phyloP scores from a whole-genome alignment of 2,888 invertebrate genomes.

The Plagiodera versicolora region DNA sequence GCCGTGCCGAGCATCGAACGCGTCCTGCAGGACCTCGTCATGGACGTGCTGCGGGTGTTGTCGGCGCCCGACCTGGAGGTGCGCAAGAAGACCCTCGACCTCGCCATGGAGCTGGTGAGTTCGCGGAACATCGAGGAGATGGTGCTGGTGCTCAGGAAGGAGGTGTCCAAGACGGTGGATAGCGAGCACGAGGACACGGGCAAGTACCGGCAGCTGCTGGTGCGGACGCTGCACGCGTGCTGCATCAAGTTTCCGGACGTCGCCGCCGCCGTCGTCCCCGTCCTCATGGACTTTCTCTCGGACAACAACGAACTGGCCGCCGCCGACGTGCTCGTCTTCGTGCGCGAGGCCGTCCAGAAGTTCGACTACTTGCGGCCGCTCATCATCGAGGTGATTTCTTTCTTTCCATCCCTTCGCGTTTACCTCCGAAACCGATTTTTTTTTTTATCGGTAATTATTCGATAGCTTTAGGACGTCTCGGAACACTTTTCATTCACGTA shows the following conservation, averaged over 20 bases:
- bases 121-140: slow-evolving; percentile 94
- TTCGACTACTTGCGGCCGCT: slow-evolving; percentile 79
- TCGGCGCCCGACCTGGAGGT: slow-evolving; percentile 88
- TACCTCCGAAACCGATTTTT: too few species aligned
- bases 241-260: slow-evolving; percentile 96
- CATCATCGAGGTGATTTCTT: slow-evolving; percentile 70
- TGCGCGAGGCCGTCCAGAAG: slow-evolving; percentile 94
- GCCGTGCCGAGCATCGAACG: slow-evolving; percentile 65
- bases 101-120: slow-evolving; percentile 86
- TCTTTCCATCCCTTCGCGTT: neutral
- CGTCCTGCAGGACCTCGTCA: slow-evolving; percentile 86
- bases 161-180: slow-evolving; percentile 86
- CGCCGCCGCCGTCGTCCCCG: slow-evolving; percentile 90
- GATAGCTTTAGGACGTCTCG: too few species aligned
- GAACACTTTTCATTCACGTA: too few species aligned
- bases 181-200: slow-evolving; percentile 91
- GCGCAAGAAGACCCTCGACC: slow-evolving; percentile 50
- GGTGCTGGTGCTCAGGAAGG: slow-evolving; percentile 84
- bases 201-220: slow-evolving; percentile 92
- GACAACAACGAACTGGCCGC: slow-evolving; percentile 90
- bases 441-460: neutral
- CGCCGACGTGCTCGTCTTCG: slow-evolving; percentile 90
- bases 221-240: slow-evolving; percentile 91
- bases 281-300: slow-evolving; percentile 89
- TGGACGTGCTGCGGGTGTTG: slow-evolving; percentile 96